phyloP scores from a whole-genome alignment of 2,797 vertebrate genomes.

The Botia kubotai region DNA sequence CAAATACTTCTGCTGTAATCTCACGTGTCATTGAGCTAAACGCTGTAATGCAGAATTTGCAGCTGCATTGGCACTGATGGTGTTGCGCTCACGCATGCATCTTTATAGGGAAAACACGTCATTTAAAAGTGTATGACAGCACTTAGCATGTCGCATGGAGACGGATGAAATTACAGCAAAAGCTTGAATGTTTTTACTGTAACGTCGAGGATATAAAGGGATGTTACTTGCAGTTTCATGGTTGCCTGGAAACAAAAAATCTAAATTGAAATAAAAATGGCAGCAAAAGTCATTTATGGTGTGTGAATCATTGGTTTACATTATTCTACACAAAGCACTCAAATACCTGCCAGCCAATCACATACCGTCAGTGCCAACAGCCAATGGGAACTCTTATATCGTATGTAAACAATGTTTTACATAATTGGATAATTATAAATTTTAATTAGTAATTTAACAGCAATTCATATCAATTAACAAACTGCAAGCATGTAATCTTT shows the following conservation, averaged over 20 bases:
- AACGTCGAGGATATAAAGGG: not conserved
- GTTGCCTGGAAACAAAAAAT: not conserved
- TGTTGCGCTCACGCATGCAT: not conserved
- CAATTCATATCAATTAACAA: too few species aligned
- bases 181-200: constrained; percentile 4
- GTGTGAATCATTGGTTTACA: not conserved
- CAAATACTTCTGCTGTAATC: not conserved
- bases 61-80: constrained; percentile 4
- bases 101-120: not conserved
- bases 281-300: not conserved
- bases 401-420: too few species aligned
- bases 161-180: constrained; percentile 24
- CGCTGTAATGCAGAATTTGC: not conserved
- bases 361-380: too few species aligned
- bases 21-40: not conserved
- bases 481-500: too few species aligned
- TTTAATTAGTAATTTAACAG: too few species aligned
- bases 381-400: too few species aligned
- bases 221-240: not conserved
- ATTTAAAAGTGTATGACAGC: constrained; percentile 9
- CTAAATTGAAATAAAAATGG: not conserved
- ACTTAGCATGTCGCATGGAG: constrained; percentile 9
- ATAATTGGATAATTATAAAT: too few species aligned
- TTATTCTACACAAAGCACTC: not conserved
- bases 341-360: too few species aligned